Evolutionary conservation across 2,797 vertebrate species (phyloP).

Genomic region (Loris lydekkerianus): DNA sequence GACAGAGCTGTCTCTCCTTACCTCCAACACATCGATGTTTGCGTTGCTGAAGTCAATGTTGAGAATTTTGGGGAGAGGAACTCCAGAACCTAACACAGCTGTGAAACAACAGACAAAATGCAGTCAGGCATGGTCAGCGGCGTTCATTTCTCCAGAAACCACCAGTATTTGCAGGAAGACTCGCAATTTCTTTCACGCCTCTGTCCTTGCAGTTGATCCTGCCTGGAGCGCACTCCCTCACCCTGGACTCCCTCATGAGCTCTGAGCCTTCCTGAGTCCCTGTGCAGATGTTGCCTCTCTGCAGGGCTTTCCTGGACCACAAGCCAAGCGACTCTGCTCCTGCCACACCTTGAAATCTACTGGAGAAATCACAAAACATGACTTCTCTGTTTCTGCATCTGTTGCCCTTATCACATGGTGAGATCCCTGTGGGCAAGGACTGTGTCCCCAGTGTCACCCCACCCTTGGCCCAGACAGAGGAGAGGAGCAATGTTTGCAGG

Average conservation of each 20-base stretch:
- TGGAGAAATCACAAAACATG: neutral
- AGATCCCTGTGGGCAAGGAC: neutral
- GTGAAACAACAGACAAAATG: neutral
- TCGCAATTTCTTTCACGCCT: neutral
- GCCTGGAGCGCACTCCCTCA: neutral
- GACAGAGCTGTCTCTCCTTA: constrained; percentile 65
- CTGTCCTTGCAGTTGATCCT: neutral
- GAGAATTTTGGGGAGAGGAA: constrained; percentile 86
- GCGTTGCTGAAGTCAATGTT: constrained; percentile 83
- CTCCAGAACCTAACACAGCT: constrained; percentile 81
- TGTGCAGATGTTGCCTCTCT: neutral
- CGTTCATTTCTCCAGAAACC: neutral
- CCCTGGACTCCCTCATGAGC: neutral
- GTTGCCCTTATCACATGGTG: accelerated
- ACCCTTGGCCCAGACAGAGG: neutral
- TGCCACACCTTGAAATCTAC: neutral
- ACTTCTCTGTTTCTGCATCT: neutral
- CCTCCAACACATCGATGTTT: constrained; percentile 80
- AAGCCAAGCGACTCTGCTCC: neutral
- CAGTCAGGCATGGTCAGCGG: neutral
- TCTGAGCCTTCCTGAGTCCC: neutral
- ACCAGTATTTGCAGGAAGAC: neutral
- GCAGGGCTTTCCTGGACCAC: neutral
- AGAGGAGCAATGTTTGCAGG: neutral
- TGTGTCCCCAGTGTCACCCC: neutral